Evolutionary conservation across 2,113 vertebrate genomes (phyloP).

Genomic region (Edolisoma coerulescens): DNA sequence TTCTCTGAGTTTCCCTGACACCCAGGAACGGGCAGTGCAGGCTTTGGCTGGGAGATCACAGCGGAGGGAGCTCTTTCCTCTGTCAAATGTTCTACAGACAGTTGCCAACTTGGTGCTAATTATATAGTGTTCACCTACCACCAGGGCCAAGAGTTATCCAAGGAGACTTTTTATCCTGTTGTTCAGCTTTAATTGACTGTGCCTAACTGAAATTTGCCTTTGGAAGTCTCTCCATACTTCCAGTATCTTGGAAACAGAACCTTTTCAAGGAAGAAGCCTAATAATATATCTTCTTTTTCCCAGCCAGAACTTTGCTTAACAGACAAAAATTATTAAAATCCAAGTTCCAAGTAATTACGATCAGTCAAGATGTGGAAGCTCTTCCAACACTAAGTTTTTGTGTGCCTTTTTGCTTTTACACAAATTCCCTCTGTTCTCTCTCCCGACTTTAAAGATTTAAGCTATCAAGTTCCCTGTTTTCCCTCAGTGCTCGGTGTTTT

Average conservation of each 20-base stretch:
- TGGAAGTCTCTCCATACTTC: neutral
- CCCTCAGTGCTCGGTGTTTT: neutral
- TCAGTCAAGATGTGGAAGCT: neutral
- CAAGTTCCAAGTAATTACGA: neutral
- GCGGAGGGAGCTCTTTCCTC: neutral
- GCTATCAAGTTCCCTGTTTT: neutral
- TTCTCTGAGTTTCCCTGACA: neutral
- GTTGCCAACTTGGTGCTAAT: slow-evolving; percentile 7
- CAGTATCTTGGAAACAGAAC: neutral
- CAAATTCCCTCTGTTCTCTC: neutral
- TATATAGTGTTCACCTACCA: neutral
- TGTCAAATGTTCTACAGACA: neutral
- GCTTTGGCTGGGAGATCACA: neutral
- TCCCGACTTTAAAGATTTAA: neutral
- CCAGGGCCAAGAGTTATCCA: slow-evolving; percentile 1
- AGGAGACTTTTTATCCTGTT: neutral
- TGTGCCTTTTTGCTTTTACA: neutral
- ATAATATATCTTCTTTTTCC: neutral
- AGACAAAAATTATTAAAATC: neutral
- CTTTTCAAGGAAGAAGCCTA: neutral
- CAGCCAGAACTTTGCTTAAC: neutral
- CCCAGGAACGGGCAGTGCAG: neutral
- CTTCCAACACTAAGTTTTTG: neutral
- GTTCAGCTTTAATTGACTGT: slow-evolving; percentile 4
- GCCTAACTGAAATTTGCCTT: neutral